These are phyloP conservation scores for Rhynchonema sp. DNA, from an alignment of 2,888 invertebrate genomes.

Conservation along the genomic window DNA sequence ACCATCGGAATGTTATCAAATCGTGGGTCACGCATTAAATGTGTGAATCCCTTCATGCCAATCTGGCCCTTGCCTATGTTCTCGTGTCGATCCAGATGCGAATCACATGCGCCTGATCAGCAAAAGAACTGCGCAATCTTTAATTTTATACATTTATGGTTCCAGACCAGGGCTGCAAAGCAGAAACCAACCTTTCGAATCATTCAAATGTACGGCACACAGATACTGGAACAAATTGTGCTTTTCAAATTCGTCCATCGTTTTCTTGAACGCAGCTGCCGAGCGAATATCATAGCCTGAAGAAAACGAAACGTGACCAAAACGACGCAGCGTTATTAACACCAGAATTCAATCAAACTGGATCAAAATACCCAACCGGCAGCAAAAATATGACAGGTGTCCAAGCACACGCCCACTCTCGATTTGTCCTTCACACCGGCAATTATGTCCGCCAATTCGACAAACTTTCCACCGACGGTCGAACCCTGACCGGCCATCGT, in stretches of 20 bases:
- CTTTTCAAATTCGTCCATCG: conserved; percentile 30
- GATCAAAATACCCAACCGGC: conserved; percentile 14
- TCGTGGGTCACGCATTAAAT: conserved; percentile 30
- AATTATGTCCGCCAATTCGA: conserved; percentile 29
- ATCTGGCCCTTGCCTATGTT: conserved; percentile 35
- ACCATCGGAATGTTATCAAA: conserved; percentile 32
- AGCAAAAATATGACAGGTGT: conserved; percentile 26
- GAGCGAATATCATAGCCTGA: conserved; percentile 32
- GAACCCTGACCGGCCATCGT: conserved; percentile 32
- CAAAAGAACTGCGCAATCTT: not conserved
- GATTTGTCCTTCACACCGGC: conserved; percentile 26
- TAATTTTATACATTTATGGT: not conserved
- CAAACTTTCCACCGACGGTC: conserved; percentile 32
- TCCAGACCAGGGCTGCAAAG: not conserved
- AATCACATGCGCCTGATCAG: conserved; percentile 29
- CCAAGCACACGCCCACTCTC: conserved; percentile 33
- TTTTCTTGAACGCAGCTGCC: conserved; percentile 26
- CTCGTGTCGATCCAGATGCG: conserved; percentile 34
- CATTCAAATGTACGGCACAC: conserved; percentile 36
- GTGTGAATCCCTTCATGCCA: conserved; percentile 29
- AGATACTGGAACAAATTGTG: conserved; percentile 32
- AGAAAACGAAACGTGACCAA: conserved; percentile 1
- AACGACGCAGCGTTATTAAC: too few relatives aligned
- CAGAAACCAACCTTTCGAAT: conserved; percentile 31
- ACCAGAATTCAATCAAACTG: not conserved